Evolutionary conservation across 2,113 vertebrate species (phyloP).

Genomic region (Alethe castanea): DNA sequence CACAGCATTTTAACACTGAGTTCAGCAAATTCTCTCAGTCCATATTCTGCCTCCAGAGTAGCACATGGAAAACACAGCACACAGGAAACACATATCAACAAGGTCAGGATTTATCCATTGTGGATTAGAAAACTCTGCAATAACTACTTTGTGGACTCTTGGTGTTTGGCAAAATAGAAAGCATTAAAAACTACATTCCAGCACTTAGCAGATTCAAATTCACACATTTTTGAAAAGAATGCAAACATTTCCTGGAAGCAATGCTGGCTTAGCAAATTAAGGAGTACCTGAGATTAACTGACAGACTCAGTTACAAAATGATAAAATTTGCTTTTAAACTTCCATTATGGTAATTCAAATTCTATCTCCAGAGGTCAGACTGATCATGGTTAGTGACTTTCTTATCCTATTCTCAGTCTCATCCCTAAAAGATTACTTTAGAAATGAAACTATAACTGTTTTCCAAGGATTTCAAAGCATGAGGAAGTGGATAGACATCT

Average conservation of each 20-base stretch:
- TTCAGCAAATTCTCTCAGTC: neutral
- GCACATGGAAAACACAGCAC: neutral
- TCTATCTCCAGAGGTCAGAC: neutral
- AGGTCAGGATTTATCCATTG: neutral
- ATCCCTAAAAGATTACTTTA: neutral
- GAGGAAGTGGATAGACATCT: rapidly evolving
- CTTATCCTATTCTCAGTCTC: neutral
- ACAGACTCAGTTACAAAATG: neutral
- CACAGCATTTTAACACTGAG: neutral
- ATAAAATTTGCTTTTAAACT: neutral
- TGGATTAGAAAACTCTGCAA: neutral
- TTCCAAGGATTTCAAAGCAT: neutral
- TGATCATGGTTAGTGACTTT: neutral
- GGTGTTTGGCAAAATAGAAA: neutral
- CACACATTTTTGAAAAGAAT: neutral
- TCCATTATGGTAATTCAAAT: neutral
- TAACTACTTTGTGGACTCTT: neutral
- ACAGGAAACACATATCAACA: neutral
- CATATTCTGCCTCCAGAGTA: neutral
- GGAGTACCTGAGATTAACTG: neutral
- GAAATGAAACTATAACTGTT: neutral
- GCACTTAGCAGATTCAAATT: neutral
- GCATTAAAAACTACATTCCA: neutral
- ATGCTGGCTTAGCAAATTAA: neutral
- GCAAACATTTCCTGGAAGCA: neutral